phyloP scores from a whole-genome alignment of 2,113 vertebrate genomes.

The Euleptes europaea region DNA sequence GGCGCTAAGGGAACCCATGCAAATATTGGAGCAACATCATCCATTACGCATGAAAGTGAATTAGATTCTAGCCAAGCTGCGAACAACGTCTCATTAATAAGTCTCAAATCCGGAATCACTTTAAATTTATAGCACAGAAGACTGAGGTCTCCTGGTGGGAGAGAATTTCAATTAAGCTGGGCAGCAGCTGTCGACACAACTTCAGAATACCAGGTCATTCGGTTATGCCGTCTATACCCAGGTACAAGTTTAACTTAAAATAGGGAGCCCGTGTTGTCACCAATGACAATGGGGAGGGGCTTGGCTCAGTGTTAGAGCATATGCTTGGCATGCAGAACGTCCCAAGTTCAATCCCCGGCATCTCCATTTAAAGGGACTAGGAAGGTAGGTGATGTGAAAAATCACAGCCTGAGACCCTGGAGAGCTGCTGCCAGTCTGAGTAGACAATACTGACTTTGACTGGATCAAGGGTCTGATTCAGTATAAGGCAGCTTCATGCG shows the following conservation, averaged over 20 bases:
- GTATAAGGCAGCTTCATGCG: no score
- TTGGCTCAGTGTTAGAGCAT: no score
- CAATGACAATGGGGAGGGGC: no score
- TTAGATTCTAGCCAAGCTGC: conserved; percentile 17
- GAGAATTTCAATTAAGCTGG: conserved; percentile 24
- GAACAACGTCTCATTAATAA: conserved; percentile 16
- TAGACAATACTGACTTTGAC: no score
- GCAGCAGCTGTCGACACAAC: background rate
- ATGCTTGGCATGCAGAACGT: no score
- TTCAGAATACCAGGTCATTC: conserved; percentile 5
- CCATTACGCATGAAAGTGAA: conserved; percentile 12
- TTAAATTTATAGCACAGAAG: conserved; percentile 2
- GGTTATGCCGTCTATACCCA: background rate
- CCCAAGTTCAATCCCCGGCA: no score
- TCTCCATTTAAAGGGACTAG: no score
- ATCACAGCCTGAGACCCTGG: no score
- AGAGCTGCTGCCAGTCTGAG: no score
- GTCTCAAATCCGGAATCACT: conserved; percentile 7
- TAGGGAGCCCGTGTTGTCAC: no score
- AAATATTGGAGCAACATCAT: conserved; percentile 21
- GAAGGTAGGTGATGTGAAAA: no score
- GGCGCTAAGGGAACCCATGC: conserved; percentile 5
- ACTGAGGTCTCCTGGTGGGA: background rate
- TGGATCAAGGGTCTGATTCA: no score
- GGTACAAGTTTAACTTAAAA: background rate